These are phyloP conservation scores for Emberiza fucata DNA, from an alignment of 2,113 vertebrate genomes.

Conservation along the genomic window DNA sequence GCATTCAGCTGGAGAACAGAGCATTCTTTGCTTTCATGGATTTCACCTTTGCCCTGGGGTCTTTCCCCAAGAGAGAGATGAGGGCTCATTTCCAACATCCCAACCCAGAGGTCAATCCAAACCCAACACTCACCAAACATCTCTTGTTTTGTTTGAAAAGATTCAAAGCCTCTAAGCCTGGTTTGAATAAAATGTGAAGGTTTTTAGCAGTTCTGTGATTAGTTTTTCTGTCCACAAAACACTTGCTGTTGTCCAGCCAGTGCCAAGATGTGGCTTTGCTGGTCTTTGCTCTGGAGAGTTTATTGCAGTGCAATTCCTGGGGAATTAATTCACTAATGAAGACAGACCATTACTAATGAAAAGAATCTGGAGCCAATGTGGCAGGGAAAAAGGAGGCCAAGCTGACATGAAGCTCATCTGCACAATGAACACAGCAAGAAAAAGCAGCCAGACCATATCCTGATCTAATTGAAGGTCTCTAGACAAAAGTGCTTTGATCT, in stretches of 20 bases:
- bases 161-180: not conserved
- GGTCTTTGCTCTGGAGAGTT: not conserved
- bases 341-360: constrained; percentile 4
- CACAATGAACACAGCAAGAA: not conserved
- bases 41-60: not conserved
- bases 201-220: not conserved
- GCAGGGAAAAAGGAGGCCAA: constrained; percentile 9
- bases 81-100: not conserved
- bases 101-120: not conserved
- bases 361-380: not conserved
- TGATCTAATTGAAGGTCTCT: constrained; percentile 26
- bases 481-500: constrained; percentile 20
- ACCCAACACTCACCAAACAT: not conserved
- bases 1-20: no score
- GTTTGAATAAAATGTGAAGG: not conserved
- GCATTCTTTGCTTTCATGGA: not conserved
- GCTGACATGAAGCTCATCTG: constrained; percentile 37
- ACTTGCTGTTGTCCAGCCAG: not conserved
- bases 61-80: not conserved
- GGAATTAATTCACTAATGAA: constrained; percentile 43
- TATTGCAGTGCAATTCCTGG: not conserved
- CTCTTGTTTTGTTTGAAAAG: not conserved
- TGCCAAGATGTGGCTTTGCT: not conserved
- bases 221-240: not conserved
- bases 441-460: constrained; percentile 7